phyloP scores from a whole-genome alignment of 1,140 invertebrate species.

The Euwallacea similis region DNA sequence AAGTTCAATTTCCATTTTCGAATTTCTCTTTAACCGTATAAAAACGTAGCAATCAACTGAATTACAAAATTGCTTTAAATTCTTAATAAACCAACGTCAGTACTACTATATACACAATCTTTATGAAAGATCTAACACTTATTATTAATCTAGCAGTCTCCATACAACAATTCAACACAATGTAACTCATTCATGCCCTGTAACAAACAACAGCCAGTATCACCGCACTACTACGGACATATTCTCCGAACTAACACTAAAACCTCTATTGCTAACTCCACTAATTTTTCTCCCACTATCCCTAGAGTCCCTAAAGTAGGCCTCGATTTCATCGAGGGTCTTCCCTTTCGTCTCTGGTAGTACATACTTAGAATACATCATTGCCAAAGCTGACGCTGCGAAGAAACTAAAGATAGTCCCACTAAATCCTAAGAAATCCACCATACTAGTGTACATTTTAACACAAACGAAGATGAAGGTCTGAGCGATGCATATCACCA shows the following conservation, averaged over 20 bases:
- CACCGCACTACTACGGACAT: conserved; percentile 22
- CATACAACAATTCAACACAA: no score
- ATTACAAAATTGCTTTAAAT: no score
- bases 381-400: conserved; percentile 65
- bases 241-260: conserved; percentile 36
- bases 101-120: no score
- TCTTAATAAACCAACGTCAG: no score
- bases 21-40: no score
- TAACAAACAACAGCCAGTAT: neutral
- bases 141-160: no score
- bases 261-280: conserved; percentile 45
- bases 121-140: no score
- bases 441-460: conserved; percentile 69
- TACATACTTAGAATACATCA: conserved; percentile 67
- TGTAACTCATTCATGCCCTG: no score
- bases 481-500: conserved; percentile 71
- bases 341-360: conserved; percentile 82
- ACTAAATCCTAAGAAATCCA: conserved; percentile 62
- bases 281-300: conserved; percentile 40
- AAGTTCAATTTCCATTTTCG: no score
- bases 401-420: conserved; percentile 77
- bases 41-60: no score
- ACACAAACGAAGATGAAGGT: conserved; percentile 70
- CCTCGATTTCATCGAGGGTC: conserved; percentile 77
- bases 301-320: conserved; percentile 56